A percentile compares a stretch with the other conserved stretches of the same genome.
Evolutionary conservation across 2,888 invertebrate genomes (phyloP).

Genomic region (Camptogramma bilineatum): DNA sequence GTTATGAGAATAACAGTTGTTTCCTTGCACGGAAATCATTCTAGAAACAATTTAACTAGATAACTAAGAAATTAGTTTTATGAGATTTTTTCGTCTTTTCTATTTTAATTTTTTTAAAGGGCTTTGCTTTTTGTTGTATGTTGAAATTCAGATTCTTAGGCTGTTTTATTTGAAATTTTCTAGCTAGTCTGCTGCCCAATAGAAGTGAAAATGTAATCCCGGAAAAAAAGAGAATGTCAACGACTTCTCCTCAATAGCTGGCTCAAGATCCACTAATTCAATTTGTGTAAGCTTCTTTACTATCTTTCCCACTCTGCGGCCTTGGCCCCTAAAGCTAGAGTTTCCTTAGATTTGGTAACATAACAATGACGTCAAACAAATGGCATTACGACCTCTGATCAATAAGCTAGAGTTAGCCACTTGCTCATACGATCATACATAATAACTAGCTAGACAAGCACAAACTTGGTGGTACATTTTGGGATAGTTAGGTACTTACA

Average conservation of each 20-base stretch:
- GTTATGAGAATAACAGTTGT: not conserved
- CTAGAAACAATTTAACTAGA: not conserved
- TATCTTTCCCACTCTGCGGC: slow-evolving; percentile 18
- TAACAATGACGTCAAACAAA: not conserved
- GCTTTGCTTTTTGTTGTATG: too few relatives aligned
- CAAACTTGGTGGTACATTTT: too few relatives aligned
- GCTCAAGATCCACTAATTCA: slow-evolving; percentile 28
- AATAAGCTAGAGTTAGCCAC: too few relatives aligned
- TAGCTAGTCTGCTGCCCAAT: not conserved
- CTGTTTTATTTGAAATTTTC: too few relatives aligned
- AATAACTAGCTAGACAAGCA: not conserved
- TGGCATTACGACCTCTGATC: too few relatives aligned
- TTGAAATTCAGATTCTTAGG: too few relatives aligned
- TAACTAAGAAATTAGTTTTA: not conserved
- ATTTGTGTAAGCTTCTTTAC: slow-evolving; percentile 34
- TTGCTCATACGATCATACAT: too few relatives aligned
- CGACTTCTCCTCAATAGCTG: slow-evolving; percentile 12
- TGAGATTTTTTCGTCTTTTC: not conserved
- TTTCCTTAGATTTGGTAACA: too few relatives aligned
- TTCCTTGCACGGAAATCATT: not conserved
- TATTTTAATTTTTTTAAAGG: too few relatives aligned
- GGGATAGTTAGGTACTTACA: too few relatives aligned
- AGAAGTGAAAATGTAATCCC: slow-evolving; percentile 10
- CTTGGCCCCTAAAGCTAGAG: slow-evolving; percentile 4
- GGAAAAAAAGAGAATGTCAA: slow-evolving; percentile 14